phyloP scores from a whole-genome alignment of 2,113 vertebrate species.

The Girardinichthys multiradiatus region DNA sequence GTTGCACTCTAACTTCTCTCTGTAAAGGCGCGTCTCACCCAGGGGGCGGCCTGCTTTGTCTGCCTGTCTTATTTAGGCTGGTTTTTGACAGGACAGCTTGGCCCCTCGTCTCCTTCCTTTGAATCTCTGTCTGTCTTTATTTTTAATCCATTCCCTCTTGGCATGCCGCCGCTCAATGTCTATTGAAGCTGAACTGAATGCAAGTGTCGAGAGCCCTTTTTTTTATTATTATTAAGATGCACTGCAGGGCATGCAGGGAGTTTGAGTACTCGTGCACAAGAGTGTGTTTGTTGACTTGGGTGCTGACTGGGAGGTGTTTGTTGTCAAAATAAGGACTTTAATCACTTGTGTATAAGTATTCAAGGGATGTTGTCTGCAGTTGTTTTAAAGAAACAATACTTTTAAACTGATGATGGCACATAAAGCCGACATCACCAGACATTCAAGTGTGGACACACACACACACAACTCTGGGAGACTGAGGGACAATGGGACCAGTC shows the following conservation, averaged over 20 bases:
- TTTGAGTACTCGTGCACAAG: conserved; percentile 25
- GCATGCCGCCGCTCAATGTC: conserved; percentile 59
- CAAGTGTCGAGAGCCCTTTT: conserved; percentile 61
- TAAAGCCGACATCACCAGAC: conserved; percentile 16
- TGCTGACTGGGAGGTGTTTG: conserved; percentile 9
- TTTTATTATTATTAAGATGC: conserved; percentile 63
- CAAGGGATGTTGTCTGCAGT: conserved; percentile 11
- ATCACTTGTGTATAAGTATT: neutral
- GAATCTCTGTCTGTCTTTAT: conserved; percentile 53
- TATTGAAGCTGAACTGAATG: conserved; percentile 74
- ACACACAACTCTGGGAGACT: conserved; percentile 27
- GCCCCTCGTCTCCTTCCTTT: conserved; percentile 27
- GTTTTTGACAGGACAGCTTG: conserved; percentile 65
- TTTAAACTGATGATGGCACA: conserved; percentile 22
- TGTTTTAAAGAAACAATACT: conserved; percentile 31
- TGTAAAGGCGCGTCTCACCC: conserved; percentile 45
- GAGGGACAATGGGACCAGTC: conserved; percentile 49
- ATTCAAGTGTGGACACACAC: conserved; percentile 4
- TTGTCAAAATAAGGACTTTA: neutral
- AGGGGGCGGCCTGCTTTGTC: conserved; percentile 57
- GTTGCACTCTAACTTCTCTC: conserved; percentile 55
- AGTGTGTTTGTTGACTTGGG: conserved; percentile 13
- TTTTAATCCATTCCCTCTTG: conserved; percentile 75
- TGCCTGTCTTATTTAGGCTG: conserved; percentile 54
- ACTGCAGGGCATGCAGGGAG: conserved; percentile 56